Conservation (phyloP, 2,113 vertebrate species). For the Meles meles region DNA sequence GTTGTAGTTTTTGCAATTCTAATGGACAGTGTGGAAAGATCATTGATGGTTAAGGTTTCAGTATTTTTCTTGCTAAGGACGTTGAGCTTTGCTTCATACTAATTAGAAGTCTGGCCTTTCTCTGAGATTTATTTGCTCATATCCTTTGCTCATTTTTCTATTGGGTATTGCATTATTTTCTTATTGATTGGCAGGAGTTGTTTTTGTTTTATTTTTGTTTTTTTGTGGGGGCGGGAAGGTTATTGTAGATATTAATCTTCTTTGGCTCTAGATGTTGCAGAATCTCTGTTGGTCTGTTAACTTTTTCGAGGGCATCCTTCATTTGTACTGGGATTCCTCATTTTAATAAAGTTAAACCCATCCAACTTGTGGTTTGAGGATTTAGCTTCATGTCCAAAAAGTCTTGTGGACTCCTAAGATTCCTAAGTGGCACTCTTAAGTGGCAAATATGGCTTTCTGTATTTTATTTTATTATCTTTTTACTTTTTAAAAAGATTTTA, state of each 20-base stretch:
- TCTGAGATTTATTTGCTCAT: neutral
- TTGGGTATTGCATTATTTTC: neutral
- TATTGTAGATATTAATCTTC: neutral
- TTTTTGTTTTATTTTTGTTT: neutral
- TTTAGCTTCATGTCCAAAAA: neutral
- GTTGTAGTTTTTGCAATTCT: slow-evolving; percentile 4
- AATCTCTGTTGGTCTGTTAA: neutral
- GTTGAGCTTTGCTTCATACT: neutral
- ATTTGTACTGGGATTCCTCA: neutral
- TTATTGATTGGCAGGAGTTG: neutral
- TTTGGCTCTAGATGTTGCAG: neutral
- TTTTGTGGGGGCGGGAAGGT: neutral
- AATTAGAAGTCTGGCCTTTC: neutral
- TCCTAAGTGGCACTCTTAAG: neutral
- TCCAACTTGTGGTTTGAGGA: neutral
- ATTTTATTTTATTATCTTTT: slow-evolving; percentile 11
- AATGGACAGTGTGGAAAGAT: neutral
- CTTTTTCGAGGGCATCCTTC: neutral
- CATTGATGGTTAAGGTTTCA: neutral
- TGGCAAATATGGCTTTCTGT: neutral
- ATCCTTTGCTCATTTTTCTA: neutral
- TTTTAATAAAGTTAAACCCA: neutral
- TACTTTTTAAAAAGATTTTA: neutral
- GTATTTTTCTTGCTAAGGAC: neutral
- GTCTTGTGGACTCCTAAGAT: neutral